phyloP scores from a whole-genome alignment of 2,888 invertebrate species.

The Athripsodes cinereus region DNA sequence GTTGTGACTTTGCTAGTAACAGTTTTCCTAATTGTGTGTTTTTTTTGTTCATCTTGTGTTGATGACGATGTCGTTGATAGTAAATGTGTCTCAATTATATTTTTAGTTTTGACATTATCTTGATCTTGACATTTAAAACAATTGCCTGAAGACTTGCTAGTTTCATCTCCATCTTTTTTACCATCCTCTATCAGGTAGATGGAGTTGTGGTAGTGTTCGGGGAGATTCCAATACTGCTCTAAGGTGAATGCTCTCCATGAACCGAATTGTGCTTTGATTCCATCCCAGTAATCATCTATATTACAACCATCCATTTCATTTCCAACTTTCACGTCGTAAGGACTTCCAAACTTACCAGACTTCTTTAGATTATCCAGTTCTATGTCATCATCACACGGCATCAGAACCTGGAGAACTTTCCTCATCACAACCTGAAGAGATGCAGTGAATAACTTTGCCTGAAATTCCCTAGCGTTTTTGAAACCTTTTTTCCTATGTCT shows the following conservation, averaged over 20 bases:
- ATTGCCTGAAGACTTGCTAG: slow-evolving; percentile 29
- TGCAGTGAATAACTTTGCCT: slow-evolving; percentile 14
- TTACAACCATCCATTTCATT: slow-evolving; percentile 16
- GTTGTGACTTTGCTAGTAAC: slow-evolving; percentile 9
- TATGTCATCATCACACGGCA: slow-evolving; percentile 6
- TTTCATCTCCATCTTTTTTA: slow-evolving; percentile 27
- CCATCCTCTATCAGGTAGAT: slow-evolving; percentile 10
- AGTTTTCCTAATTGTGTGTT: slow-evolving; percentile 12
- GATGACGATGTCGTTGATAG: too few relatives aligned
- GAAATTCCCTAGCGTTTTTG: background rate
- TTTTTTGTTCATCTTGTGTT: slow-evolving; percentile 13
- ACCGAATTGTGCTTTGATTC: slow-evolving; percentile 15
- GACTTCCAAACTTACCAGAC: background rate
- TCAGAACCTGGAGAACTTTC: slow-evolving; percentile 20
- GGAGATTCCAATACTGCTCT: slow-evolving; percentile 16
- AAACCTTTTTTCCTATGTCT: slow-evolving; percentile 3
- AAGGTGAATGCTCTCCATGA: slow-evolving; percentile 15
- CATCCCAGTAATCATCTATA: slow-evolving; percentile 22
- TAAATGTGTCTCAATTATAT: background rate
- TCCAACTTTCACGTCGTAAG: slow-evolving; percentile 12
- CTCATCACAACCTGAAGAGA: slow-evolving; percentile 18
- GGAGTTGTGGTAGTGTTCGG: slow-evolving; percentile 1
- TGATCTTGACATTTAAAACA: slow-evolving; percentile 28
- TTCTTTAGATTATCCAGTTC: background rate
- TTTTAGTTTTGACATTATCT: slow-evolving; percentile 27